phyloP scores from a whole-genome alignment of 2,113 vertebrate species.

The Lepidothrix coronata region DNA sequence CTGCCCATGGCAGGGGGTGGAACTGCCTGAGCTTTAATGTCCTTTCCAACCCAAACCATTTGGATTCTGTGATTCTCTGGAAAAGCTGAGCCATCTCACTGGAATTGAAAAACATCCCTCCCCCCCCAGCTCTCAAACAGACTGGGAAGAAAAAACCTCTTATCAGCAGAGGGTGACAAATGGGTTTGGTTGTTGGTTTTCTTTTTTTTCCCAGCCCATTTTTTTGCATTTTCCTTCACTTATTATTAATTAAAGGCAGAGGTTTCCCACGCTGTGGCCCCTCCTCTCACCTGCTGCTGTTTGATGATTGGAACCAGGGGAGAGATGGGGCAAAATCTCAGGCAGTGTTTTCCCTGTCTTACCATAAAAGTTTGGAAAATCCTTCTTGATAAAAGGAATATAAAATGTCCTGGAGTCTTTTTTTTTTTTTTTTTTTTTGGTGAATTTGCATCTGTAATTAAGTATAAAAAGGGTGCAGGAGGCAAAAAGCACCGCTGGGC shows the following conservation, averaged over 20 bases:
- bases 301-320: background rate
- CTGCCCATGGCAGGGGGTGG: background rate
- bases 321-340: background rate
- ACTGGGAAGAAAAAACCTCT: background rate
- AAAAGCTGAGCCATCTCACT: fast-evolving
- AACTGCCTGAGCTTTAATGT: background rate
- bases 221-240: background rate
- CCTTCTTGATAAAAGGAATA: background rate
- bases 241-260: background rate
- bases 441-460: no score
- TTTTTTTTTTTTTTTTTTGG: no score
- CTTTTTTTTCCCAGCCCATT: background rate
- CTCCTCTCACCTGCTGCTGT: background rate
- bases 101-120: background rate
- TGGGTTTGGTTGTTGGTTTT: background rate
- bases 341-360: background rate
- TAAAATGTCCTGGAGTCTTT: background rate
- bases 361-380: background rate
- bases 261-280: background rate
- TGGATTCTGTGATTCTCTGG: background rate
- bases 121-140: background rate
- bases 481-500: background rate
- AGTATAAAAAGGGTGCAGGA: fast-evolving
- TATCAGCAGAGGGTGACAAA: background rate
- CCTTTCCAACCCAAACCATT: background rate